Percentiles rank a stretch among this genome's conserved stretches.
phyloP scores from a whole-genome alignment of 2,113 vertebrate species.

The Coryphaenoides rupestris region DNA sequence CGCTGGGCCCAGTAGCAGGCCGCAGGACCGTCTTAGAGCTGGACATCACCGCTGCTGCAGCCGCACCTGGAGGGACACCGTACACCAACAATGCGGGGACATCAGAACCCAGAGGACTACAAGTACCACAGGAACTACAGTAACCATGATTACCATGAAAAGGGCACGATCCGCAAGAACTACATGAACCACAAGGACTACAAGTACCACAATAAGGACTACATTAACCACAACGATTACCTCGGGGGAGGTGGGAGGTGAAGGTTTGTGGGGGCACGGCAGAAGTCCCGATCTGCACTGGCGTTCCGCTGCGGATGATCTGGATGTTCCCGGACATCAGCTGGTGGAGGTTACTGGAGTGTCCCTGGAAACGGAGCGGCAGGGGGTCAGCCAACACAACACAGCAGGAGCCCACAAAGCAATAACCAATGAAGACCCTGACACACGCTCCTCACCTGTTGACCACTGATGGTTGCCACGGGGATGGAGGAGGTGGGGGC shows the following conservation, averaged over 20 bases:
- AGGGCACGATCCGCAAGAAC: too few relatives aligned
- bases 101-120: not conserved
- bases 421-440: too few relatives aligned
- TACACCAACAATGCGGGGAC: not conserved
- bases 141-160: not conserved
- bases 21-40: slow-evolving; percentile 95
- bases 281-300: slow-evolving; percentile 85
- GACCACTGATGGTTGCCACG: slow-evolving; percentile 96
- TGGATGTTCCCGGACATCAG: slow-evolving; percentile 91
- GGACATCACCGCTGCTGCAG: slow-evolving; percentile 96
- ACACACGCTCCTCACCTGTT: slow-evolving; percentile 78
- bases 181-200: too few relatives aligned
- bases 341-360: slow-evolving; percentile 90
- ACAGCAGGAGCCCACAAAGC: not conserved
- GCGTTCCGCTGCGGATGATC: slow-evolving; percentile 88
- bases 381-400: too few relatives aligned
- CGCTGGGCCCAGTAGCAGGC: slow-evolving; percentile 82
- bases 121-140: not conserved
- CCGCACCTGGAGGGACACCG: slow-evolving; percentile 76
- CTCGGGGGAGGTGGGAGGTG: slow-evolving; percentile 90
- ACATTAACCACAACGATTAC: slow-evolving; percentile 55
- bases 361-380: slow-evolving; percentile 75
- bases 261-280: slow-evolving; percentile 70
- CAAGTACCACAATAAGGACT: too few relatives aligned
- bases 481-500: slow-evolving; percentile 91